phyloP scores from a whole-genome alignment of 1,140 invertebrate genomes.

The Drosophila saltans region DNA sequence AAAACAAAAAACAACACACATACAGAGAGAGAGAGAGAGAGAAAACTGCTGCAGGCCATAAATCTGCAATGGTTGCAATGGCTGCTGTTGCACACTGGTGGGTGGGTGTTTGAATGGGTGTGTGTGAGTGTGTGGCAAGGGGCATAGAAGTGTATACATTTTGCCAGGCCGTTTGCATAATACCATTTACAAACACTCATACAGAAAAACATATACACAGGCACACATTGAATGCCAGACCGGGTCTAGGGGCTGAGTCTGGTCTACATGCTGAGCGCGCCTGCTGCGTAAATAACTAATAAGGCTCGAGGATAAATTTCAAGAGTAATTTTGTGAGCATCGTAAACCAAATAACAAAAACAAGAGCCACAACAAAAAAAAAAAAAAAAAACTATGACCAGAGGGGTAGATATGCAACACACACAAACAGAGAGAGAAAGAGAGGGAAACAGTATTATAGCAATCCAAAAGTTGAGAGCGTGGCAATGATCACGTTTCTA shows the following conservation, averaged over 20 bases:
- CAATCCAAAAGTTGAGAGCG: slow-evolving; percentile 65
- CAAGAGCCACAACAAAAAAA: slow-evolving; percentile 5
- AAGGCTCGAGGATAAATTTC: slow-evolving; percentile 71
- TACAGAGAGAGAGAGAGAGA: slow-evolving; percentile 16
- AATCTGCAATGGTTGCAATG: slow-evolving; percentile 60
- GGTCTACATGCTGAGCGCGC: slow-evolving; percentile 33
- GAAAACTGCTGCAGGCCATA: slow-evolving; percentile 74
- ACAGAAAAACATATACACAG: slow-evolving; percentile 39
- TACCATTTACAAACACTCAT: slow-evolving; percentile 47
- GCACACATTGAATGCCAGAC: neutral
- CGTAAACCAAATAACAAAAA: slow-evolving; percentile 53
- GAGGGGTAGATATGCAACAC: slow-evolving; percentile 11
- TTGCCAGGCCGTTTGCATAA: slow-evolving; percentile 58
- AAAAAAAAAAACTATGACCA: slow-evolving; percentile 17
- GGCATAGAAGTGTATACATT: slow-evolving; percentile 26
- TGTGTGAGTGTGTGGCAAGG: neutral
- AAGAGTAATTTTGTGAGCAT: slow-evolving; percentile 70
- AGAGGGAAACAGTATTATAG: slow-evolving; percentile 9
- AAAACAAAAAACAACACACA: slow-evolving; percentile 46
- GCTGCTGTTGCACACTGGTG: slow-evolving; percentile 2
- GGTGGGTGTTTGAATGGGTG: neutral
- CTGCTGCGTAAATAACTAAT: slow-evolving; percentile 75
- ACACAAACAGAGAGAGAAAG: slow-evolving; percentile 7
- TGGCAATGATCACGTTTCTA: slow-evolving; percentile 44
- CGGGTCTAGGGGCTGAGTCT: neutral